These are phyloP conservation scores for Tetragonisca angustula DNA, from an alignment of 2,888 invertebrate genomes.

Conservation along the genomic window DNA sequence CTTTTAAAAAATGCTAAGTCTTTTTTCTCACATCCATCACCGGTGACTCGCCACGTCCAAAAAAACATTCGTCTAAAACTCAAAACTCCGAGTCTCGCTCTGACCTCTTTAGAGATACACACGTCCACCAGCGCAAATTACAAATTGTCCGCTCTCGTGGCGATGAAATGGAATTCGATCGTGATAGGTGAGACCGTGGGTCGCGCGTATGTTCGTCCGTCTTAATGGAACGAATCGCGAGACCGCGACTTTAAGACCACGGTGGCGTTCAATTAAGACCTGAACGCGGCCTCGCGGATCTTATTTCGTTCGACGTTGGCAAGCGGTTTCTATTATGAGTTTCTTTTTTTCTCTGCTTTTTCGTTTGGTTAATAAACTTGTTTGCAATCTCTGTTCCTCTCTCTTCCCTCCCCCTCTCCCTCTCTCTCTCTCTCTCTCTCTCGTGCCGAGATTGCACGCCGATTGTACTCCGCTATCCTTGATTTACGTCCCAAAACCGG, in stretches of 20 bases:
- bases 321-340: slow-evolving; percentile 41
- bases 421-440: neutral
- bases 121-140: slow-evolving; percentile 11
- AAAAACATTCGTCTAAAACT: neutral
- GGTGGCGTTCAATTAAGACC: slow-evolving; percentile 49
- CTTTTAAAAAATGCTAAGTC: neutral
- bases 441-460: slow-evolving; percentile 61
- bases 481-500: slow-evolving; percentile 72
- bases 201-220: neutral
- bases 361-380: slow-evolving; percentile 63
- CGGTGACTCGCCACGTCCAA: neutral
- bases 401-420: neutral
- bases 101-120: slow-evolving; percentile 18
- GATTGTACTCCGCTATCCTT: slow-evolving; percentile 67
- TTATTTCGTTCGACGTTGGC: slow-evolving; percentile 34
- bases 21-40: neutral
- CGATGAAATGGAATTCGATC: slow-evolving; percentile 5
- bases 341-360: slow-evolving; percentile 48
- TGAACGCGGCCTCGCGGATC: slow-evolving; percentile 26
- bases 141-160: slow-evolving; percentile 23
- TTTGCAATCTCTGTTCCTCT: slow-evolving; percentile 36
- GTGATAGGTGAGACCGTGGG: slow-evolving; percentile 19
- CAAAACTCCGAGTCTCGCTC: slow-evolving; percentile 22
- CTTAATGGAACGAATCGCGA: slow-evolving; percentile 10
- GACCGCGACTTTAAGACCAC: slow-evolving; percentile 32